A percentile compares a stretch with the other conserved stretches of the same genome.
Evolutionary conservation across 2,113 vertebrate genomes (phyloP).

Genomic region (Origma solitaria): DNA sequence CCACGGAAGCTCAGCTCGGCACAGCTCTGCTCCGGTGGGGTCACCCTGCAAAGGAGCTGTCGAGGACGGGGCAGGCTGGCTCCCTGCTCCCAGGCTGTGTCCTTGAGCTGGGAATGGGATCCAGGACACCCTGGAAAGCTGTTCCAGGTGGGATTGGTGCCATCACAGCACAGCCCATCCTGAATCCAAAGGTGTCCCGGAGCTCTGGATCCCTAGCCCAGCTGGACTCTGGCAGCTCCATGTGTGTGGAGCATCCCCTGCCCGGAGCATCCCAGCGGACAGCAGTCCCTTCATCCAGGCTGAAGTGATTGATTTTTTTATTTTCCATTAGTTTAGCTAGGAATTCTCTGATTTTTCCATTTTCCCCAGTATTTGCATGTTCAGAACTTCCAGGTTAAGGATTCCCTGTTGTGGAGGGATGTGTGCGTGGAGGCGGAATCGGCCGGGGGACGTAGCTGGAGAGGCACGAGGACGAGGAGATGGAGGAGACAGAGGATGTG

Average conservation of each 20-base stretch:
- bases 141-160: neutral
- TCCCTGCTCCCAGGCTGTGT: neutral
- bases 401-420: neutral
- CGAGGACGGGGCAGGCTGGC: neutral
- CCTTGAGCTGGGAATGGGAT: neutral
- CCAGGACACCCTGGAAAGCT: neutral
- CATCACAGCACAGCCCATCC: neutral
- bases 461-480: neutral
- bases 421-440: neutral
- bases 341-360: neutral
- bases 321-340: neutral
- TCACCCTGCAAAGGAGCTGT: neutral
- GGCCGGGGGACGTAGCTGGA: neutral
- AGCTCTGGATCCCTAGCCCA: neutral
- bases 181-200: neutral
- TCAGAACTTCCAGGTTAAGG: neutral
- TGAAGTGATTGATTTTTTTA: neutral
- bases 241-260: neutral
- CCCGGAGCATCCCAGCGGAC: rapidly evolving
- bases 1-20: neutral
- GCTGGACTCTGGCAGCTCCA: neutral
- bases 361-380: neutral
- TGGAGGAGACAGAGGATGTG: neutral
- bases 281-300: neutral
- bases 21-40: neutral